Evolutionary conservation across 2,797 vertebrate genomes (phyloP).

Genomic region (Enteromius anoplus): DNA sequence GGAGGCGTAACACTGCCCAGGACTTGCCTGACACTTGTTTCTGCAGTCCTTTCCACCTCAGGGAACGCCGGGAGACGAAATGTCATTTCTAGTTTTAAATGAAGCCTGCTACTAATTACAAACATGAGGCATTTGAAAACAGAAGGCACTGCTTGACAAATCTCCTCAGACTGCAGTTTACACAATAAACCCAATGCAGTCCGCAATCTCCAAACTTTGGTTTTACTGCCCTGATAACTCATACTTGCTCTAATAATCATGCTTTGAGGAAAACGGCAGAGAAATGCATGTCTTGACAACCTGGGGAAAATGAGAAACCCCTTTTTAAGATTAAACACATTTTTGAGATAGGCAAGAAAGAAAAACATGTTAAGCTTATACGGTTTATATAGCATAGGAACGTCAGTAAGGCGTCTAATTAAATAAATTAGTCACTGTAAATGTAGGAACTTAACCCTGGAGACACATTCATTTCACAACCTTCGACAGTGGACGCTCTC

Average conservation of each 20-base stretch:
- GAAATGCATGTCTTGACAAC: not conserved
- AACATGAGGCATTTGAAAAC: slow-evolving; percentile 46
- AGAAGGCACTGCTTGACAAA: not conserved
- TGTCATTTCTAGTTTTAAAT: slow-evolving; percentile 38
- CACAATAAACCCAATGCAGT: not conserved
- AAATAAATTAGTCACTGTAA: slow-evolving; percentile 31
- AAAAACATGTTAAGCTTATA: not conserved
- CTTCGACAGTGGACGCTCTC: not conserved
- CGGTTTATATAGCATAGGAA: not conserved
- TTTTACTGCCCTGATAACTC: not conserved
- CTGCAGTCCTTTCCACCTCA: slow-evolving; percentile 30
- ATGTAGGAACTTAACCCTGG: slow-evolving; percentile 16
- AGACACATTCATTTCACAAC: slow-evolving; percentile 28
- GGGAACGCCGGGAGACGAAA: slow-evolving; percentile 12
- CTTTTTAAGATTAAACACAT: not conserved
- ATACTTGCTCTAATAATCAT: not conserved
- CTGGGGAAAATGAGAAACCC: not conserved
- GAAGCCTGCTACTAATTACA: slow-evolving; percentile 70
- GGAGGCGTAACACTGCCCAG: slow-evolving; percentile 52
- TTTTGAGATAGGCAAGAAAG: not conserved
- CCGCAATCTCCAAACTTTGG: not conserved
- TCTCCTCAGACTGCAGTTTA: not conserved
- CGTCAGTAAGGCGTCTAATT: slow-evolving; percentile 44
- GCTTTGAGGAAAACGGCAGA: not conserved
- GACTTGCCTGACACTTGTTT: slow-evolving; percentile 33